Evolutionary conservation across 2,797 vertebrate species (phyloP).

Genomic region (Sebastolobus altivelis): DNA sequence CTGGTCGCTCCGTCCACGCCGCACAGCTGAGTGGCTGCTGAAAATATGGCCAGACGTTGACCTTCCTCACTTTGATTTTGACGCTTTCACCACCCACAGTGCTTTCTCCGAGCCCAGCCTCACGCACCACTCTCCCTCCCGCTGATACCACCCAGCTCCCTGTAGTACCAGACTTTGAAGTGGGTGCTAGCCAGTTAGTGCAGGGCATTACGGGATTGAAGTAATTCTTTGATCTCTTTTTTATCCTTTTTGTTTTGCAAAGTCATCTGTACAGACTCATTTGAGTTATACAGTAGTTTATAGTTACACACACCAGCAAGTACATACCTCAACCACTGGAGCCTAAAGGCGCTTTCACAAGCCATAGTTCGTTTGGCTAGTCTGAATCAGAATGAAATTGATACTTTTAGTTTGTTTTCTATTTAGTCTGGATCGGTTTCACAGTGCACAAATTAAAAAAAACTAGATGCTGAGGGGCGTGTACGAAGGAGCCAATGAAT

Average conservation of each 20-base stretch:
- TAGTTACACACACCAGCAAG: not conserved
- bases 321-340: not conserved
- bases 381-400: too few species aligned
- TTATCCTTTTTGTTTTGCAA: slow-evolving; percentile 17
- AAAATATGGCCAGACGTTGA: slow-evolving; percentile 50
- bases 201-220: slow-evolving; percentile 30
- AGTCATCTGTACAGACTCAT: not conserved
- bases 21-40: slow-evolving; percentile 15
- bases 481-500: too few species aligned
- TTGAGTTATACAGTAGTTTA: not conserved
- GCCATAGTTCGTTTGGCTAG: too few species aligned
- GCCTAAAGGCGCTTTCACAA: not conserved
- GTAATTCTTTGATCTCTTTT: slow-evolving; percentile 44
- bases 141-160: slow-evolving; percentile 18
- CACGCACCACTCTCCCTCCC: slow-evolving; percentile 8
- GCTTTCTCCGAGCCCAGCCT: slow-evolving; percentile 31
- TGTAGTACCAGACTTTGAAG: slow-evolving; percentile 52
- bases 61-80: slow-evolving; percentile 56
- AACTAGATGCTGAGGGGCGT: too few species aligned
- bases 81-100: slow-evolving; percentile 47
- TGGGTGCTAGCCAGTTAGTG: slow-evolving; percentile 33
- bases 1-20: slow-evolving; percentile 13
- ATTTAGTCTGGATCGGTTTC: too few species aligned
- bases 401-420: too few species aligned
- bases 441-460: too few species aligned